Evolutionary conservation across 2,113 vertebrate species (phyloP).

Genomic region (Aspidoscelis tigris): DNA sequence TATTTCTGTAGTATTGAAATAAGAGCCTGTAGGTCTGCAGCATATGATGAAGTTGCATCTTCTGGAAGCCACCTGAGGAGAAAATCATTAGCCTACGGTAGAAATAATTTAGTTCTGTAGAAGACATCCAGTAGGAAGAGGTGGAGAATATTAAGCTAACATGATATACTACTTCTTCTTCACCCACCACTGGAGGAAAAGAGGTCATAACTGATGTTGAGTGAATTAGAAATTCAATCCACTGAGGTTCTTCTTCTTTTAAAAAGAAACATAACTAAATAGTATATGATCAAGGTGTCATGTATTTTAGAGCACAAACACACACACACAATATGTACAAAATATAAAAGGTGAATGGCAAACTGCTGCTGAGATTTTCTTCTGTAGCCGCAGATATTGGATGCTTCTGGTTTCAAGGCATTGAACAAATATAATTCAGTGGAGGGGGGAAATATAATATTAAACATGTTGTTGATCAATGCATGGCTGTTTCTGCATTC

Average conservation of each 20-base stretch:
- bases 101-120: neutral
- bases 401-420: no score
- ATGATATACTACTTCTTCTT: neutral
- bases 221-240: neutral
- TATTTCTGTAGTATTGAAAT: slow-evolving; percentile 29
- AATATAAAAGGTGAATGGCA: no score
- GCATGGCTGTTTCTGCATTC: no score
- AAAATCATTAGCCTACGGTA: slow-evolving; percentile 30
- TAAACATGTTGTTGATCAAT: no score
- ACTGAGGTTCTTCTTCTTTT: neutral
- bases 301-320: no score
- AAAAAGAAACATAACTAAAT: no score
- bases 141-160: neutral
- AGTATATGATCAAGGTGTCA: no score
- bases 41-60: neutral
- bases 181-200: neutral
- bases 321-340: no score
- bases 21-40: slow-evolving; percentile 2
- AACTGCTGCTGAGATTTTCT: no score
- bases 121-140: neutral
- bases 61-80: slow-evolving; percentile 23
- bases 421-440: no score
- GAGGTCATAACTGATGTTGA: neutral
- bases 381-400: no score
- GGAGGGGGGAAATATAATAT: no score